A percentile compares a stretch with the other conserved stretches of the same genome.
These are phyloP conservation scores for Chitala chitala DNA, from an alignment of 2,113 vertebrate genomes.

Conservation along the genomic window DNA sequence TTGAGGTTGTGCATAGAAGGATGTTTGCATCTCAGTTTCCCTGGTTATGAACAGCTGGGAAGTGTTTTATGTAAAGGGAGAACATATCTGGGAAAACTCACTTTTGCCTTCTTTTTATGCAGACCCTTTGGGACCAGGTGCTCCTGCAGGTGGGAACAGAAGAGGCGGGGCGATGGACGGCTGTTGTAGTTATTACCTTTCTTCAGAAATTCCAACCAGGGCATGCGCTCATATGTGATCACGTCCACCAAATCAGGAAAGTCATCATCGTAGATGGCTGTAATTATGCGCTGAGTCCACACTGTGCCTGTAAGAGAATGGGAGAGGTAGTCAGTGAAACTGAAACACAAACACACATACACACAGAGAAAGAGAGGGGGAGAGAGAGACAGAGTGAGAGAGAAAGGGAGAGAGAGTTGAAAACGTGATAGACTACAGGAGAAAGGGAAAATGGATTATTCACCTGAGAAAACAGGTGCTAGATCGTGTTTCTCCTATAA, in stretches of 20 bases:
- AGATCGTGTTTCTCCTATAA: no score
- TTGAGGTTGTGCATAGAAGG: neutral
- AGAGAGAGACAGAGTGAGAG: neutral
- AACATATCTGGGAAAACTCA: neutral
- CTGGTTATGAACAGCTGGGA: neutral
- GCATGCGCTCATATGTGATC: conserved; percentile 26
- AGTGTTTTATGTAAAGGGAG: no score
- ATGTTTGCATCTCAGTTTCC: neutral
- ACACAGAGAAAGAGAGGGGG: neutral
- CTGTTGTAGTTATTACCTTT: neutral
- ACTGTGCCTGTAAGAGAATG: conserved; percentile 34
- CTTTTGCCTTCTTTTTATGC: conserved; percentile 30
- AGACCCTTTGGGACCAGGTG: conserved; percentile 31
- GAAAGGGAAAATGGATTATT: no score
- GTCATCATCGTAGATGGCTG: conserved; percentile 32
- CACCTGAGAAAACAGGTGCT: no score
- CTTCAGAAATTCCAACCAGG: conserved; percentile 35
- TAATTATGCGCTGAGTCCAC: conserved; percentile 42
- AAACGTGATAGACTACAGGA: neutral
- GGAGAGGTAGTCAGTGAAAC: neutral
- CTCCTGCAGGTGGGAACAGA: conserved; percentile 38
- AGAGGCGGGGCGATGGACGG: conserved; percentile 38
- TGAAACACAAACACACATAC: no score
- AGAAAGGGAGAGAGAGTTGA: neutral
- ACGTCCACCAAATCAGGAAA: conserved; percentile 14